These are phyloP conservation scores for Pavo muticus DNA, from an alignment of 2,113 vertebrate genomes.

Conservation along the genomic window DNA sequence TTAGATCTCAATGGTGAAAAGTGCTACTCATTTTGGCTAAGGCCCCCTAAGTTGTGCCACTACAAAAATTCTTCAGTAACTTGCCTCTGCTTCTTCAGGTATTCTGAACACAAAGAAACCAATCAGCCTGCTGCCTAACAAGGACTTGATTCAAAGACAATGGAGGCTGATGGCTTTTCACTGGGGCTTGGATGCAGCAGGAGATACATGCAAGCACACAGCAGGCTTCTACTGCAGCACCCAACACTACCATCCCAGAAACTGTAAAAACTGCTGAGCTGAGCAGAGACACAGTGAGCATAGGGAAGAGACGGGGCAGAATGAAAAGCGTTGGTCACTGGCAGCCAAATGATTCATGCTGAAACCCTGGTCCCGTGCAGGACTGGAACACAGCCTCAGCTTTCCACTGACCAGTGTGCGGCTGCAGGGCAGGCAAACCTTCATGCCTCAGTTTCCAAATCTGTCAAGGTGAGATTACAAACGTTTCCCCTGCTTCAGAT, in stretches of 20 bases:
- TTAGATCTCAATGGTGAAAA: background rate
- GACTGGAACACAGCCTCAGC: background rate
- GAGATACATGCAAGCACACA: background rate
- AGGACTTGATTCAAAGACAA: background rate
- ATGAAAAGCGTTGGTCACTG: background rate
- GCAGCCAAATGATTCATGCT: background rate
- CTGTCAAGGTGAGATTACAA: background rate
- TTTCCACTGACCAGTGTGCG: background rate
- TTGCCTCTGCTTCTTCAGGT: background rate
- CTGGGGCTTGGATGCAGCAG: background rate
- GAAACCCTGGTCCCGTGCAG: background rate
- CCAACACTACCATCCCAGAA: background rate
- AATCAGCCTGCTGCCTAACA: background rate
- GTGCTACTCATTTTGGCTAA: background rate
- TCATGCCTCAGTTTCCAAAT: constrained; percentile 21
- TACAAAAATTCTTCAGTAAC: background rate
- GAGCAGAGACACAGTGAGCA: background rate
- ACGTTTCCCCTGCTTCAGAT: background rate
- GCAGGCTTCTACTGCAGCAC: background rate
- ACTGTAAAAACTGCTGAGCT: too few species aligned
- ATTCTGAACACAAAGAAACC: background rate
- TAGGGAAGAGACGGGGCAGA: background rate
- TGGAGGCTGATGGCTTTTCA: too few species aligned
- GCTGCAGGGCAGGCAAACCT: background rate
- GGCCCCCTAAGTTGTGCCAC: background rate